Conservation (phyloP, 2,113 vertebrate species). For the Odontesthes bonariensis region DNA sequence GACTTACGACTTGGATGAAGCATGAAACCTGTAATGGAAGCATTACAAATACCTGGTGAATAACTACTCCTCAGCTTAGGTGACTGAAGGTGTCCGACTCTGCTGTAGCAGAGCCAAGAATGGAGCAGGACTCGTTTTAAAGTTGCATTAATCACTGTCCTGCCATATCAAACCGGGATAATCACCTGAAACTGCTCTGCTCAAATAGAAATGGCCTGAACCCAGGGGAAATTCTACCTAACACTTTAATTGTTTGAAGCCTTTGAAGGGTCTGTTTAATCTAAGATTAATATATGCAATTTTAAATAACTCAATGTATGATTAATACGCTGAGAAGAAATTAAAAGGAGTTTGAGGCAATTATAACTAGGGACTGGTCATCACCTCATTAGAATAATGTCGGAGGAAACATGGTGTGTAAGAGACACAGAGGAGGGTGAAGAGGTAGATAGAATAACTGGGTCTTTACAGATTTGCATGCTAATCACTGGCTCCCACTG, state of each 20-base stretch:
- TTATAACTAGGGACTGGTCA: conserved; percentile 98
- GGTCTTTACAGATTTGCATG: conserved; percentile 89
- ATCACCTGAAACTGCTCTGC: conserved; percentile 95
- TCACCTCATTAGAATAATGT: conserved; percentile 96
- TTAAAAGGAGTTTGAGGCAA: conserved; percentile 99
- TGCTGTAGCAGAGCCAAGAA: conserved; percentile 77
- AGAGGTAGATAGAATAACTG: conserved; percentile 85
- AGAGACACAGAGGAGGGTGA: conserved; percentile 76
- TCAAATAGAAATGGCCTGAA: conserved; percentile 91
- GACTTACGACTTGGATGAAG: conserved; percentile 63
- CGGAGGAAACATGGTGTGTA: conserved; percentile 82
- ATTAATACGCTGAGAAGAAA: conserved; percentile 98
- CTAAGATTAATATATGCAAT: conserved; percentile 99
- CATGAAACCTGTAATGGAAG: conserved; percentile 50
- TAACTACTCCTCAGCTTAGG: conserved; percentile 83
- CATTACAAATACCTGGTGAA: conserved; percentile 53
- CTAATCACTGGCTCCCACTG: conserved; percentile 84
- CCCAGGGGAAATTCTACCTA: conserved; percentile 97
- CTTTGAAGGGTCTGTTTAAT: conserved; percentile 98
- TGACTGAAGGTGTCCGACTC: conserved; percentile 89
- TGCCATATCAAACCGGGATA: conserved; percentile 93
- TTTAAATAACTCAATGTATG: conserved; percentile 99
- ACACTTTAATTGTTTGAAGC: conserved; percentile 99
- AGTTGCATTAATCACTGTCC: conserved; percentile 97
- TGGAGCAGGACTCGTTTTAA: conserved; percentile 90